A percentile compares a stretch with the other conserved stretches of the same genome.
phyloP scores from a whole-genome alignment of 2,888 invertebrate species.

The Rhagium mordax region DNA sequence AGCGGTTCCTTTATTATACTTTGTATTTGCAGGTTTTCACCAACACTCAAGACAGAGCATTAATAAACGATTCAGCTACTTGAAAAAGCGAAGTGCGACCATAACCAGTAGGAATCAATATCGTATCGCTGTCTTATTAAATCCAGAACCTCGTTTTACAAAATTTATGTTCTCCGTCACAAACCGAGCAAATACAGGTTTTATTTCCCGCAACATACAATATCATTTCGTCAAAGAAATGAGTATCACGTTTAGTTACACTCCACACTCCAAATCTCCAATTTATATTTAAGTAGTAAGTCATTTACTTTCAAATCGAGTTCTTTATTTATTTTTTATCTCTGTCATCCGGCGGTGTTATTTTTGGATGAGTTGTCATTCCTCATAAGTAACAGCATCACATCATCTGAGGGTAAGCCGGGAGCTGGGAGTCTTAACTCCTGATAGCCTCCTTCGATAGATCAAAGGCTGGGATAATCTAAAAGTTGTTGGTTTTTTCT shows the following conservation, averaged over 20 bases:
- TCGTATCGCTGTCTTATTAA: no score
- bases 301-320: constrained; percentile 65
- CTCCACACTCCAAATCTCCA: constrained; percentile 38
- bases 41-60: no score
- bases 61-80: no score
- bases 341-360: constrained; percentile 32
- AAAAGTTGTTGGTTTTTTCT: constrained; percentile 60
- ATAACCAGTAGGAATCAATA: no score
- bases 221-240: constrained; percentile 16
- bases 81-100: no score
- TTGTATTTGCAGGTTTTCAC: no score
- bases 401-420: constrained; percentile 6
- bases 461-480: constrained; percentile 61
- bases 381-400: constrained; percentile 37
- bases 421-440: constrained; percentile 20
- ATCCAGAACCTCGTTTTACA: neutral
- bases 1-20: no score
- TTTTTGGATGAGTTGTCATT: constrained; percentile 42
- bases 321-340: constrained; percentile 62
- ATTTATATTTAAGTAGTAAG: constrained; percentile 63
- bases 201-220: constrained; percentile 6
- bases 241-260: constrained; percentile 28
- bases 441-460: constrained; percentile 50
- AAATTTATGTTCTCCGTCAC: neutral
- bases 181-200: constrained; percentile 1